Percentiles rank a stretch among this genome's conserved stretches.
Evolutionary conservation across 2,888 invertebrate genomes (phyloP).

Genomic region (Fragum fragum): DNA sequence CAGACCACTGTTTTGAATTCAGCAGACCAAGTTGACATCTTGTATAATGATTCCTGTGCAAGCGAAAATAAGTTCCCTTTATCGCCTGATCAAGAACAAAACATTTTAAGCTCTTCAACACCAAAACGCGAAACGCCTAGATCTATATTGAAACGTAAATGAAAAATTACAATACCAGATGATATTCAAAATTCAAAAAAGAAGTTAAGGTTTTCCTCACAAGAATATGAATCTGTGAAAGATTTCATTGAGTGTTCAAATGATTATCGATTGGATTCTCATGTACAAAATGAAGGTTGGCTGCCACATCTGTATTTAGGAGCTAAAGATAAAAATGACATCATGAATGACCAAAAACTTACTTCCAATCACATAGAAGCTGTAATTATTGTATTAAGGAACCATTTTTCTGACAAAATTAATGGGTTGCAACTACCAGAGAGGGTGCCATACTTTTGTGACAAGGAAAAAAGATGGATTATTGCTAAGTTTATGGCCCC

Average conservation of each 20-base stretch:
- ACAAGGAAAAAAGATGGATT: neutral
- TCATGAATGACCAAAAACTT: neutral
- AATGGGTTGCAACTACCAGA: constrained; percentile 12
- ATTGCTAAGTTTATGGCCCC: neutral
- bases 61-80: neutral
- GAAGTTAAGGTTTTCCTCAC: neutral
- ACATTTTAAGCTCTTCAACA: neutral
- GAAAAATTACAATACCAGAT: neutral
- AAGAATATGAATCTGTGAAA: neutral
- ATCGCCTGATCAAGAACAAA: neutral
- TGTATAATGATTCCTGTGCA: too few relatives aligned
- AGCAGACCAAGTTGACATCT: too few relatives aligned
- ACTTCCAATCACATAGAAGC: constrained; percentile 14
- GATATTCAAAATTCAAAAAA: neutral
- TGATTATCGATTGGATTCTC: neutral
- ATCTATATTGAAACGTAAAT: neutral
- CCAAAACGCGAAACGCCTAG: neutral
- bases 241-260: neutral
- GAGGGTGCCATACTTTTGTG: neutral
- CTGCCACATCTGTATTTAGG: neutral
- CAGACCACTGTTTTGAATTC: too few relatives aligned
- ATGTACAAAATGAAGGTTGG: neutral
- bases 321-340: neutral
- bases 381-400: neutral
- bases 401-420: neutral